Evolutionary conservation across 2,113 vertebrate species (phyloP), one percentile per base, ranked within the genome.

Genomic region (Apodemus speciosus): DNA sequence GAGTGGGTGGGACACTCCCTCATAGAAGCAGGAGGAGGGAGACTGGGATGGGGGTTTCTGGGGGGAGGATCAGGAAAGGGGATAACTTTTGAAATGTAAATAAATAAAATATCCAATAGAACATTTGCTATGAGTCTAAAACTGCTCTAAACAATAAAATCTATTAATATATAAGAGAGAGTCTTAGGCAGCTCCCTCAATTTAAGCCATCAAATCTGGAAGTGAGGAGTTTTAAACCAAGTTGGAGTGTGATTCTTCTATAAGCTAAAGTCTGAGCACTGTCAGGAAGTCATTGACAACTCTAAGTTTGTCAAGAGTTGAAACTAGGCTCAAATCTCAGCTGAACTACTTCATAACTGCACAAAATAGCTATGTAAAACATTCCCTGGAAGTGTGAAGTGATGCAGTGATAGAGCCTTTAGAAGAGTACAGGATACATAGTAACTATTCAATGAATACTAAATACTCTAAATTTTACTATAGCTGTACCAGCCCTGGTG

Each of bases 71-170:
- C 43, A 46, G 43, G 43, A 46, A 46, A 46, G 43, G 43, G 43
- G 43, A 46, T 46, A 46, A 46, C 43, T 4, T 46, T 46, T 46
- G 43, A 46, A 46, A 46, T 46, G 43, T 46, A 46, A 46, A 46
- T 46, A 46, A 46, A 46, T 46, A 46, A 46, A 46, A 46, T 46
- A 46, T 46, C 43, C 43, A 46, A 46, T 46, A 46, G 6, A 7
- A 35, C 11, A 4, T 88, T 93, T 92, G 38, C 68, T 72, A 35
- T 85, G 88, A 92, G 62, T 1, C 2, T 68, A 62, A 95, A 90
- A 58, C 38, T 71, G 10, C 51, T 73, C 4, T 35, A 38, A 81
- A 94, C 64, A 51, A 94, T 85, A 56, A 68, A 94, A 46, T 81
- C 40, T 66, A n/a, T 86, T 66, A 60, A 13, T 13, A 13, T 13